Base-by-base conservation (phyloP, 2,797 vertebrate genomes). In the Gymnothorax javanicus region DNA sequence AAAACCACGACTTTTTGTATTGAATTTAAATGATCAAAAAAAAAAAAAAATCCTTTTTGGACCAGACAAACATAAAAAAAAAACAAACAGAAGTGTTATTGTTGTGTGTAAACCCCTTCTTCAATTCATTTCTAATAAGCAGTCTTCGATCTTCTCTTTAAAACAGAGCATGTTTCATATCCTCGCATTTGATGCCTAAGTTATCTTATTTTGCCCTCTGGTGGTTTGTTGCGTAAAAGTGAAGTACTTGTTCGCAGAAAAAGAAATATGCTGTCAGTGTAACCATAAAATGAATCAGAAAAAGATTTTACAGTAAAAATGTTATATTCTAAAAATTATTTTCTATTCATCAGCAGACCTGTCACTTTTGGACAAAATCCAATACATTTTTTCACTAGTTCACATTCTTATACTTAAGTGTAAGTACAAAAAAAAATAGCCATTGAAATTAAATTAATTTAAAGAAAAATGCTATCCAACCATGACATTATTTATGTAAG, bases 131-230 rank as follows among this genome's bases (percentile, higher is more conserved):
- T 77, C 15, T 77, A 77, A 77, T 52, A 50, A 77, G 73, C 33
- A 17, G 43, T 17, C 33, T n/a, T 43, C 5, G 4, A 77, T 52
- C 43, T 50, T 43, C 33, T 4, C 25, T 7, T 77, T 33, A 20
- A 77, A 50, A 3, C 13, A 43, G 52, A 77, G 6, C 52, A 50
- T 6, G 50, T 52, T 77, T 43, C 69, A 11, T 17, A 7, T 71
- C 33, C 33, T 15, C 64, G 50, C 20, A 77, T 77, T 43, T 77
- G n/a, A 6, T 77, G 73, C 20, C 73, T 77, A 43, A 4, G 50
- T 50, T 43, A 77, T 52, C 33, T 17, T 77, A 52, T 77, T 77
- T 77, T 50, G 43, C 73, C 33, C 73, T 77, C 73, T 77, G 73
- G 73, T 77, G 73, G 33, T 52, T 77, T 20, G 33, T 12, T 77